Evolutionary conservation across 2,888 invertebrate species (phyloP).

Genomic region (Rapana venosa): DNA sequence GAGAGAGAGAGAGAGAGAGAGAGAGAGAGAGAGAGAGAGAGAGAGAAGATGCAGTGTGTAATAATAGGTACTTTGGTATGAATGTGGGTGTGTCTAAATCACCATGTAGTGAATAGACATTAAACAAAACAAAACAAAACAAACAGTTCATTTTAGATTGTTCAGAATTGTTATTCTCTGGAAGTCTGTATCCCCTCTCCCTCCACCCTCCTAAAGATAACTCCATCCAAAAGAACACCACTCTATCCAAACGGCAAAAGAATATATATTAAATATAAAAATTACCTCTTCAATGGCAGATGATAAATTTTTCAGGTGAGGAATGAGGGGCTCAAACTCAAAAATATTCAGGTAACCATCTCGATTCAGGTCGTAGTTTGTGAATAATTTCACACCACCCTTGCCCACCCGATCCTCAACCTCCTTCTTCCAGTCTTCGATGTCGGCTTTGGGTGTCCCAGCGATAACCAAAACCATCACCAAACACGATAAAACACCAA

Average conservation of each 20-base stretch:
- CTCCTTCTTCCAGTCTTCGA: slow-evolving; percentile 46
- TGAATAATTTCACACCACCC: slow-evolving; percentile 67
- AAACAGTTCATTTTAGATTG: too few species aligned
- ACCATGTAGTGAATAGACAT: too few species aligned
- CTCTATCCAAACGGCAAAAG: too few species aligned
- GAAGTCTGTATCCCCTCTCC: too few species aligned
- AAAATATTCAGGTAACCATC: slow-evolving; percentile 69
- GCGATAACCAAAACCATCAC: background rate
- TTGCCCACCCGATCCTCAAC: slow-evolving; percentile 59
- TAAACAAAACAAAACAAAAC: too few species aligned
- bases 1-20: background rate
- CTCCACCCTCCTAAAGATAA: too few species aligned
- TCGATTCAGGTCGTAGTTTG: slow-evolving; percentile 66
- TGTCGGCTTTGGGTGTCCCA: background rate
- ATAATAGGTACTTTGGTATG: too few species aligned
- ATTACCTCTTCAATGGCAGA: background rate
- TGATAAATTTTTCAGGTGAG: background rate
- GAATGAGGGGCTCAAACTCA: slow-evolving; percentile 63
- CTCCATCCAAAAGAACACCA: too few species aligned
- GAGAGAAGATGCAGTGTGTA: too few species aligned
- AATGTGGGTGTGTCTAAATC: too few species aligned
- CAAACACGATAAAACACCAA: background rate
- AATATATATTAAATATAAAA: background rate
- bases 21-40: background rate
- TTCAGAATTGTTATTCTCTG: too few species aligned